Evolutionary conservation across 1,140 invertebrate species (phyloP), one percentile per base, ranked within the genome.

Genomic region (Leptopilina clavipes): DNA sequence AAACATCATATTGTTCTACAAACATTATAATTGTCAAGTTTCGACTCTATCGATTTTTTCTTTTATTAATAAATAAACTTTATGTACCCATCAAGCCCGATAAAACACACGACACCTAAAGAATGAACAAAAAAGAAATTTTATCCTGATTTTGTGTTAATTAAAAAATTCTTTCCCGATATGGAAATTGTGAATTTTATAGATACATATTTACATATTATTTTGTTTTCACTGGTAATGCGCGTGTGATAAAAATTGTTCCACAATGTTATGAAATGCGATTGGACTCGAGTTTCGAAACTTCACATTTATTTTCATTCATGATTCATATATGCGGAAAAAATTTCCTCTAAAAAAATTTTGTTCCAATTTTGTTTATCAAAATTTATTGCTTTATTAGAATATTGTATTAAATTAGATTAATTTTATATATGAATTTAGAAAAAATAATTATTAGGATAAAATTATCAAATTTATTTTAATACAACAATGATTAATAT

Each of bases 1-100:
- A 65, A 65, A 65, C 59, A 65, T 65, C 59, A 65, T 65, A 31
- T 65, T 65, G 59, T 31, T n/a, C 59, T 65, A 65, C 59, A 65
- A 65, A 31, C 14, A 31, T 25, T 31, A 31, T 65, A 65, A 59
- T 25, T 65, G 59, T 65, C 59, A 65, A 65, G 59, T 65, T 65
- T 65, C 59, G 59, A 65, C 25, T 31, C 1, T 25, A 65, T 65
- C 22, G 22, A n/a, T 65, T 37, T 65, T 37, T 14, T 22, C 0
- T 37, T 31, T 31, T 65, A 37, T 40, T 31, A 2, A 1, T 31
- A 5, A 31, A 31, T 31, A 31, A n/a, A 31, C 5, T 31, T 31
- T 31, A 31, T 40, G 7, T 40, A 40, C 9, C 59, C 59, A 65
- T 65, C 22, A 65, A 22, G 25, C 5, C 14, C 14, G 59, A 31